Evolutionary conservation across 2,113 vertebrate genomes (phyloP), one percentile per base, ranked within the genome.

Genomic region (Microtus oregoni): DNA sequence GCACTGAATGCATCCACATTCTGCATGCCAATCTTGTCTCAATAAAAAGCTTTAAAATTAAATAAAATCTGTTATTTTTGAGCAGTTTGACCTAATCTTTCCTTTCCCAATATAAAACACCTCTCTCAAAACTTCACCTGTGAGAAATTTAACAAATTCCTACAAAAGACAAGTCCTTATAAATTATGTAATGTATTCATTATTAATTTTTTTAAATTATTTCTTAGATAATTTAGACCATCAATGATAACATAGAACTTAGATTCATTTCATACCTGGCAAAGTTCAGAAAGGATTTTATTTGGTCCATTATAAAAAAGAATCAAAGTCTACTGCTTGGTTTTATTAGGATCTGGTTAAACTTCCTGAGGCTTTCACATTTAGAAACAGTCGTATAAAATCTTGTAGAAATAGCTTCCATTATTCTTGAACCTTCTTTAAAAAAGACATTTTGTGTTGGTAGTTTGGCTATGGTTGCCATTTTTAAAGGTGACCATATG

Each of bases 281-380:
- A 77, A 81, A 73, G 86, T 65, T 73, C 70, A 77, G 47, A 20
- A 79, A 91, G 0, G 13, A 75, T 94, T 92, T 90, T 61, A 87
- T 90, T 92, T 87, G 44, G 17, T 77, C 52, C 78, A 17, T 83
- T 63, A 73, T 50, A 41, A 47, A 92, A 10, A 65, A n/a, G 5
- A 58, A 77, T 13, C 52, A 87, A 67, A 82, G 28, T 38, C 12
- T 47, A 89, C 38, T 75, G 1, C 15, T 61, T 85, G 17, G 2
- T 15, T 90, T 90, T 70, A 30, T 94, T 44, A 87, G 30, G 20
- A 65, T 67, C 82, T 94, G 28, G 67, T 67, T 85, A 93, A 93
- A 91, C 32, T 38, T 35, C 63, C 32, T 78, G 47, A 70, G 47
- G 86, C 63, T 82, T 86, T 47, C 30, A 44, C n/a, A 41, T 32